These are phyloP conservation scores for Himalopsyche kuldschensis DNA, from an alignment of 2,888 invertebrate genomes.

Conservation along the genomic window DNA sequence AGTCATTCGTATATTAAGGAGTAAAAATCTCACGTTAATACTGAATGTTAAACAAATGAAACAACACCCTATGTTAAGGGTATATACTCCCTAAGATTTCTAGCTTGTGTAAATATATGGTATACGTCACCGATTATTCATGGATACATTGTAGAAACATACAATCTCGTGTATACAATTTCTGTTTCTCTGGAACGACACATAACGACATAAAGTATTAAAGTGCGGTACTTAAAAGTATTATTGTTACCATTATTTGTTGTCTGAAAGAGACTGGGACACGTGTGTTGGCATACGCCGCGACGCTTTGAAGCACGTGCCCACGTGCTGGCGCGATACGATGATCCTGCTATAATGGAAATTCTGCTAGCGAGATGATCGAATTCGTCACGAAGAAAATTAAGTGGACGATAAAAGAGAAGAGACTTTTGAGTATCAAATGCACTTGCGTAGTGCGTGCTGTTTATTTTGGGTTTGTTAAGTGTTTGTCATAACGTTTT, in stretches of 20 bases:
- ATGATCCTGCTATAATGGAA: slow-evolving; percentile 12
- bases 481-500: not conserved
- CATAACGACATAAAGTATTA: not conserved
- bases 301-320: not conserved
- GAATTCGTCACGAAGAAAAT: slow-evolving; percentile 12
- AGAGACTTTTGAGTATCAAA: not conserved
- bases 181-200: not conserved
- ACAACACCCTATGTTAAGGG: too few relatives aligned
- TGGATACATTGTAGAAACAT: not conserved
- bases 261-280: not conserved
- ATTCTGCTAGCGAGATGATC: not conserved
- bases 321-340: not conserved
- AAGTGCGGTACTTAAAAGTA: slow-evolving; percentile 9
- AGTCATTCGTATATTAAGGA: too few relatives aligned
- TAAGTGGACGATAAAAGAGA: slow-evolving; percentile 7
- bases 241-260: not conserved
- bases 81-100: too few relatives aligned
- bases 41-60: too few relatives aligned
- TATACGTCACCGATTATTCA: not conserved
- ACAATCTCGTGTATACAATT: not conserved
- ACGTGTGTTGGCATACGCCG: not conserved
- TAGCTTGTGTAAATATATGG: too few relatives aligned
- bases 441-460: not conserved
- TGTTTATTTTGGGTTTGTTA: not conserved
- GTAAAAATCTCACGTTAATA: too few relatives aligned